Percentiles rank a stretch among this genome's conserved stretches.
Evolutionary conservation across 2,797 vertebrate species (phyloP).

Genomic region (Hydrolagus colliei): DNA sequence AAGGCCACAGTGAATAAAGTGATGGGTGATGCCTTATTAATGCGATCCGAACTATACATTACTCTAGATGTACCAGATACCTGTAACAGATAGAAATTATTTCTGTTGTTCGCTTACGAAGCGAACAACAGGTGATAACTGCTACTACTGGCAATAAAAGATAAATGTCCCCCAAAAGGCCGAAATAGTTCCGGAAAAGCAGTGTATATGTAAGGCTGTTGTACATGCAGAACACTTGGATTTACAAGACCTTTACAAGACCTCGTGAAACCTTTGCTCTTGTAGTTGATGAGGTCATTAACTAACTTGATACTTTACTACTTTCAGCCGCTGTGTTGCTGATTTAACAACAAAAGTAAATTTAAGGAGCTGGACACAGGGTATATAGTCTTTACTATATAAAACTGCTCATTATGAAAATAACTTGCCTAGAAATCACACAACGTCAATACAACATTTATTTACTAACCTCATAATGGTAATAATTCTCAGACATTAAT

Average conservation of each 20-base stretch:
- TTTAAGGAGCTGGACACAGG: not conserved
- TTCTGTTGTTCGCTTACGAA: not conserved
- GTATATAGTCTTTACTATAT: not conserved
- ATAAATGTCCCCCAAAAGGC: not conserved
- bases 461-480: not conserved
- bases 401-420: not conserved
- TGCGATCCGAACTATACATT: not conserved
- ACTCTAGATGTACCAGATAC: not conserved
- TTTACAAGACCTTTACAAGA: conserved; percentile 22
- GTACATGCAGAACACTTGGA: not conserved
- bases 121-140: not conserved
- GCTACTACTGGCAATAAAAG: conserved; percentile 2
- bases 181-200: not conserved
- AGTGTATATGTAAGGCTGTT: conserved; percentile 11
- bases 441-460: not conserved
- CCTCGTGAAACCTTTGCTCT: not conserved
- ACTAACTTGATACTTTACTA: not conserved
- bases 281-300: not conserved
- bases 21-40: not conserved
- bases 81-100: too few species aligned
- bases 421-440: conserved; percentile 1
- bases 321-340: not conserved
- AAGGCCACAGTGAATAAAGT: too few species aligned
- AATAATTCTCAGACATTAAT: not conserved
- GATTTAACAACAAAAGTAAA: conserved; percentile 16